phyloP scores from a whole-genome alignment of 2,888 invertebrate genomes.

The Gnatocerus cornutus region DNA sequence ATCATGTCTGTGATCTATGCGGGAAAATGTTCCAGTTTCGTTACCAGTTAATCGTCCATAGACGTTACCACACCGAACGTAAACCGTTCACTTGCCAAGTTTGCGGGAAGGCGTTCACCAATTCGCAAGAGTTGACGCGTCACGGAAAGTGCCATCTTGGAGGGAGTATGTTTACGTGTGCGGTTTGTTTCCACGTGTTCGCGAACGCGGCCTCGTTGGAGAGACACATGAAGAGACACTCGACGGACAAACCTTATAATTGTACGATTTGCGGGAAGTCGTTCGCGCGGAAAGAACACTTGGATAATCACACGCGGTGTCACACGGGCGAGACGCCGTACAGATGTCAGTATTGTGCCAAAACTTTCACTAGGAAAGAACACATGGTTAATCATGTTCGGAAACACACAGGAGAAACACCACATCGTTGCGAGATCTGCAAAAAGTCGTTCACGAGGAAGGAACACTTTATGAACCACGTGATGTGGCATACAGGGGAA shows the following conservation, averaged over 20 bases:
- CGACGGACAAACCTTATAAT: conserved; percentile 89
- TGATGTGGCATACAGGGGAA: conserved; percentile 89
- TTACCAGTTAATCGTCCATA: conserved; percentile 89
- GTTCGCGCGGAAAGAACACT: conserved; percentile 89
- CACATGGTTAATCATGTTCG: conserved; percentile 87
- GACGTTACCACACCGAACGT: conserved; percentile 88
- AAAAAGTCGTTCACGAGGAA: conserved; percentile 86
- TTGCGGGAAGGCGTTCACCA: conserved; percentile 88
- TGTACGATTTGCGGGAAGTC: conserved; percentile 90
- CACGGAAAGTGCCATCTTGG: conserved; percentile 91
- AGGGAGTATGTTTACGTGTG: conserved; percentile 83
- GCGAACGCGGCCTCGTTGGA: conserved; percentile 82
- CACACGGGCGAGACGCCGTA: conserved; percentile 90
- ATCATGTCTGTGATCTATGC: conserved; percentile 87
- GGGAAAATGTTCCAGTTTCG: conserved; percentile 91
- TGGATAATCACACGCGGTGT: conserved; percentile 87
- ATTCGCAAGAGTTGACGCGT: conserved; percentile 84
- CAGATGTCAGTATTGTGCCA: conserved; percentile 82
- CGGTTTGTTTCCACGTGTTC: conserved; percentile 83
- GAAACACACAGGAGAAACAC: conserved; percentile 84
- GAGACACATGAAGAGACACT: conserved; percentile 86
- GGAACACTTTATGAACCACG: conserved; percentile 86
- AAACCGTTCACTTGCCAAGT: conserved; percentile 87
- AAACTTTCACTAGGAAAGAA: conserved; percentile 84
- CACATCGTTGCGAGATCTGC: conserved; percentile 84